Percentiles rank a stretch among this genome's conserved stretches.
Conservation (phyloP, 2,113 vertebrate species). For the Deroptyus accipitrinus region DNA sequence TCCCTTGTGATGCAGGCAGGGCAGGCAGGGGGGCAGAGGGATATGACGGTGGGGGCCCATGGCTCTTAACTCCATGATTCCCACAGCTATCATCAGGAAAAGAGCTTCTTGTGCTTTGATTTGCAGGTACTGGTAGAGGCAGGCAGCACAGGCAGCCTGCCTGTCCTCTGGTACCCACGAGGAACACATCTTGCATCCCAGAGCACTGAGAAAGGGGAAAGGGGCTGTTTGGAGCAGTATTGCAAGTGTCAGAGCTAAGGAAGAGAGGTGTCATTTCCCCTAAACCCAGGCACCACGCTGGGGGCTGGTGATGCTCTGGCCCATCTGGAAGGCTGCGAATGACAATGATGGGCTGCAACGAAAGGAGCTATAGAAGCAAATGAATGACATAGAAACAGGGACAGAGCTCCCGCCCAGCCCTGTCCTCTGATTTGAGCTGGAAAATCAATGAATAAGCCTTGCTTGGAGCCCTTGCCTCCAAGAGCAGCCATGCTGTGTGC, state of each 20-base stretch:
- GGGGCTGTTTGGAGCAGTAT: neutral
- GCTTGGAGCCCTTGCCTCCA: neutral
- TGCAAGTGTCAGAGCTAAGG: neutral
- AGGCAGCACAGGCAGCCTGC: neutral
- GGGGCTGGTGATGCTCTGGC: neutral
- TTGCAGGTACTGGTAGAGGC: neutral
- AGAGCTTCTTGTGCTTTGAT: neutral
- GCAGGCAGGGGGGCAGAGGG: fast-evolving
- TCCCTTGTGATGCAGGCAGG: neutral
- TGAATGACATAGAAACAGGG: neutral
- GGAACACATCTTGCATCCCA: neutral
- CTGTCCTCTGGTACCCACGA: neutral
- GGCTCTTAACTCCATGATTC: neutral
- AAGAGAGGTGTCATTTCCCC: neutral
- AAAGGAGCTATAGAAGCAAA: neutral
- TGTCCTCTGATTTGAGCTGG: neutral
- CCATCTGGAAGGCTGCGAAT: neutral
- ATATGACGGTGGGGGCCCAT: neutral
- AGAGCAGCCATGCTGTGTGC: neutral
- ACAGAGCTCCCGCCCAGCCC: neutral
- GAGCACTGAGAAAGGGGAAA: neutral
- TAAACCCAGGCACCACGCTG: neutral
- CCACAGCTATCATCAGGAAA: neutral
- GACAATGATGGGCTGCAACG: neutral
- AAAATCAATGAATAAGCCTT: neutral